A percentile compares a stretch with the other conserved stretches of the same genome.
Conservation (phyloP, 2,888 invertebrate genomes). For the Omphaloscelis lunosa region DNA sequence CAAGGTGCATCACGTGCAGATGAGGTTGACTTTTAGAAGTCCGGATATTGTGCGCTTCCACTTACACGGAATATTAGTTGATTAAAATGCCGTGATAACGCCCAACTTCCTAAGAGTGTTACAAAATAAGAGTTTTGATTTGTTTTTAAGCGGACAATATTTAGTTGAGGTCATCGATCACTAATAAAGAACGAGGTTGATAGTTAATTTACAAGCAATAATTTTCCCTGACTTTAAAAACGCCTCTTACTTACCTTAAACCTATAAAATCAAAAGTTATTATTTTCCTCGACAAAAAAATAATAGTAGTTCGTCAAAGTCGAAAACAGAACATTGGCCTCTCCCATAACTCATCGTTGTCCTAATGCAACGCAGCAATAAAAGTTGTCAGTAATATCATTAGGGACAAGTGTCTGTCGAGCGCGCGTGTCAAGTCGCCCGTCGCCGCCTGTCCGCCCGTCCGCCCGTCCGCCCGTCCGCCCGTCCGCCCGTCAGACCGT, state of each 20-base stretch:
- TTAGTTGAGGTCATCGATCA: too few relatives aligned
- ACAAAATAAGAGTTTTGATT: neutral
- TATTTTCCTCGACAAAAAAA: neutral
- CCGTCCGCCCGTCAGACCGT: neutral
- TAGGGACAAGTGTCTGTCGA: constrained; percentile 29
- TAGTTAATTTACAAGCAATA: neutral
- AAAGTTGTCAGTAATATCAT: constrained; percentile 30
- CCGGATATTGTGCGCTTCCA: too few relatives aligned
- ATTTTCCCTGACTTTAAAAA: neutral
- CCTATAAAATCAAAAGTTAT: neutral
- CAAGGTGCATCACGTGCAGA: too few relatives aligned
- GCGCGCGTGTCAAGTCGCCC: neutral
- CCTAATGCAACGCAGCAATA: constrained; percentile 13
- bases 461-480: too few relatives aligned
- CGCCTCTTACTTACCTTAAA: neutral
- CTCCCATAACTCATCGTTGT: neutral
- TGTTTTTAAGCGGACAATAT: neutral
- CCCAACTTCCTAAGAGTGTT: too few relatives aligned
- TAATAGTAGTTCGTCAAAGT: neutral
- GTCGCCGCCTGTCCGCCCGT: neutral
- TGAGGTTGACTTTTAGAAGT: too few relatives aligned
- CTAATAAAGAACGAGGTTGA: too few relatives aligned
- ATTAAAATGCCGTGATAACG: too few relatives aligned
- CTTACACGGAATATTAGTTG: too few relatives aligned
- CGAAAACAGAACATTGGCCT: too few relatives aligned